Evolutionary conservation across 2,113 vertebrate species (phyloP), one percentile per base, ranked within the genome.

Genomic region (Tetrax tetrax): DNA sequence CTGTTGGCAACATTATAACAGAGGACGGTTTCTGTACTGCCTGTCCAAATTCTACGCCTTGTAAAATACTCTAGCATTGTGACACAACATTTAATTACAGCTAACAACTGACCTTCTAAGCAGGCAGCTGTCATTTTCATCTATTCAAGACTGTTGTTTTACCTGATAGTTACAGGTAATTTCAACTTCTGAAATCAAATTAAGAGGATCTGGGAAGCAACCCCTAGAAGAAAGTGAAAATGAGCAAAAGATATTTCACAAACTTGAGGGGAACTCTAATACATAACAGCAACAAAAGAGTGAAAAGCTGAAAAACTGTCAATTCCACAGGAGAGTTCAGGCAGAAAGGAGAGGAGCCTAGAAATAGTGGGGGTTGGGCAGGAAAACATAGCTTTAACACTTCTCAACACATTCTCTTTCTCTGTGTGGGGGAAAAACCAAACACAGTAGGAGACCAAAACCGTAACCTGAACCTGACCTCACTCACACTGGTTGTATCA

Each of bases 381-480:
- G 47, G 22, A 90, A 63, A 86, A 85, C 90, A 54, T 6, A 69
- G 21, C 45, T 20, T 15, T 22, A 83, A 53, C 9, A 13, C 19
- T 87, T 94, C 72, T 63, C 19, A 93, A 37, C 29, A 69, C 5
- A 4, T 51, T 59, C 27, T 78, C 50, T 51, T 92, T 80, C 19
- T 0, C 8, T 15, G 12, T 23, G 35, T 1, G 50, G 14, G 57
- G 71, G 5, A n/a, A 41, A 28, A 79, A 87, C 1, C 24, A 91
- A 89, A 91, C 69, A 65, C 37, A 87, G 78, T 28, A 80, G 77
- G 65, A 96, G 71, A 90, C n/a, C 75, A 88, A 95, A 93, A 85
- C 66, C 48, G 4, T 61, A 87, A 91, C 90, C 81, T n/a, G 48
- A 93, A 57, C n/a, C 50, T 88, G 82, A 96, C 59, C 70, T 93